phyloP scores from a whole-genome alignment of 2,797 vertebrate genomes.

The Oryzias sinensis region DNA sequence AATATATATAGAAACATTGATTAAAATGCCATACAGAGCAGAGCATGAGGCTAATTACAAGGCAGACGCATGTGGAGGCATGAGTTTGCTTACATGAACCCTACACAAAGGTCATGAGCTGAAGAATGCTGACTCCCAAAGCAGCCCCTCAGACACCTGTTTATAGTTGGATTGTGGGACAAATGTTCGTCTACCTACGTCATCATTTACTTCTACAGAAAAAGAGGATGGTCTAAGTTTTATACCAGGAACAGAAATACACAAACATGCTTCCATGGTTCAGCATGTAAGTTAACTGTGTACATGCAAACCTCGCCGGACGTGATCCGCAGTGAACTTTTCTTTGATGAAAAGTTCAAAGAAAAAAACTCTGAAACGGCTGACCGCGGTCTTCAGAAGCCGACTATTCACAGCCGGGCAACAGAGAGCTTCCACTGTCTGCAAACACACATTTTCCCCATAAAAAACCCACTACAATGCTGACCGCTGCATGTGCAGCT shows the following conservation, averaged over 20 bases:
- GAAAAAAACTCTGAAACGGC: conserved; percentile 15
- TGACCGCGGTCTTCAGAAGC: conserved; percentile 26
- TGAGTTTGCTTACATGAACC: conserved; percentile 18
- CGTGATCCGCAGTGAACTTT: too few species aligned
- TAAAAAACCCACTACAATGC: conserved; percentile 40
- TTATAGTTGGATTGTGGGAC: neutral
- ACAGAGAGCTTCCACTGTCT: conserved; percentile 16
- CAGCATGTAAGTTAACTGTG: too few species aligned
- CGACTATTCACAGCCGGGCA: conserved; percentile 13
- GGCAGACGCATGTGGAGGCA: conserved; percentile 35
- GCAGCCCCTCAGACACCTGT: conserved; percentile 11
- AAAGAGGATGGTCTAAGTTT: too few species aligned
- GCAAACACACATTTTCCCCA: conserved; percentile 32
- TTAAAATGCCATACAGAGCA: conserved; percentile 74
- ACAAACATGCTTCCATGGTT: too few species aligned
- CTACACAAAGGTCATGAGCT: conserved; percentile 6
- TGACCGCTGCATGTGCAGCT: conserved; percentile 26
- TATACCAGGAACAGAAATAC: too few species aligned
- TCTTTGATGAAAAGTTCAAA: neutral
- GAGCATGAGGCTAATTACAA: conserved; percentile 73
- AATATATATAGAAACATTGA: conserved; percentile 71
- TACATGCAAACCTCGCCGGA: too few species aligned
- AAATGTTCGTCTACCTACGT: neutral
- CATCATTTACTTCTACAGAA: too few species aligned
- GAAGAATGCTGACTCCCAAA: conserved; percentile 40